Base-by-base conservation (phyloP, 2,797 vertebrate genomes). In the Silurus aristotelis region DNA sequence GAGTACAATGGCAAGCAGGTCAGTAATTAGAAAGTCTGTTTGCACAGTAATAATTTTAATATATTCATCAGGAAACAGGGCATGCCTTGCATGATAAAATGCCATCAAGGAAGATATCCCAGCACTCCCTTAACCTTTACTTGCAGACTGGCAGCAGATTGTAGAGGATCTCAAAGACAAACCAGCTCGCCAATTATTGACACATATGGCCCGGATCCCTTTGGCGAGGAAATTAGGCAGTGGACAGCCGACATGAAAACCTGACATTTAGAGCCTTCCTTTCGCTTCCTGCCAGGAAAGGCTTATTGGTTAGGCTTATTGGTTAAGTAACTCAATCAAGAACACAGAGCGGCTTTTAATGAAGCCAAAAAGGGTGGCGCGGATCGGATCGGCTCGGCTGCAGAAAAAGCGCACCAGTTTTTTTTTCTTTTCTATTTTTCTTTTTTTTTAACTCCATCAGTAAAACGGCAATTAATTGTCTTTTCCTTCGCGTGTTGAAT, bases 11-110 rank as follows among this genome's bases (percentile, higher is more conserved):
- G 95, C 95, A 95, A 95, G 95, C 95, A 96, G 95, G 95, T 96
- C 95, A 96, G 95, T 96, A 96, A 96, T 96, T 96, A 96, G 95
- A 96, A 96, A 96, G 95, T 96, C 95, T 96, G 95, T 96, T 96
- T 96, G 95, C 95, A 96, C 95, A 95, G 95, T 96, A 96, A 96
- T 96, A 95, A 95, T 96, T 96, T 96, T 96, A 96, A 96, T 96
- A 95, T 96, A 96, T 96, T 96, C 95, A 96, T 96, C 95, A 95
- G 95, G 95, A 96, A 96, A 95, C 94, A 95, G 92, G 88, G 84
- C 94, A 91, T 94, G 92, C 93, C 93, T 93, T 84, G 95, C 94
- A 96, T 96, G 94, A 95, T 95, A 96, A 96, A 95, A 95, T 93
- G 91, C 94, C 92, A 94, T 95, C 95, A 96, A 95, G 94, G 94